Evolutionary conservation across 2,888 invertebrate genomes (phyloP).

Genomic region (Andrena praecox): DNA sequence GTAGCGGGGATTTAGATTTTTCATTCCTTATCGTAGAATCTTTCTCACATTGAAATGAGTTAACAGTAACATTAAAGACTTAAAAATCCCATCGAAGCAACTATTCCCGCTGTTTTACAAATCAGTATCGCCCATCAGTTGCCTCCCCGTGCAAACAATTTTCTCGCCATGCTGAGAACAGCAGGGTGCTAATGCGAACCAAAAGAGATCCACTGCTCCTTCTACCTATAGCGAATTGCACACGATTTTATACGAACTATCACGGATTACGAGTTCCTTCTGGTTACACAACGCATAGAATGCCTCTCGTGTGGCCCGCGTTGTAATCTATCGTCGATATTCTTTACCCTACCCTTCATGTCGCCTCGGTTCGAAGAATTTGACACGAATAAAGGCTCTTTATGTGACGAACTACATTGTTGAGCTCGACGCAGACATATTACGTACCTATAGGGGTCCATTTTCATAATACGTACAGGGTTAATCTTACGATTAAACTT

Average conservation of each 20-base stretch:
- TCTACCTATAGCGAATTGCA: too few species aligned
- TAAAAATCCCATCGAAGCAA: not conserved
- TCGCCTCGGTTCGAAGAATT: constrained; percentile 38
- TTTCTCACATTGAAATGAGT: not conserved
- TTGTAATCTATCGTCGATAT: constrained; percentile 39
- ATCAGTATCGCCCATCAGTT: constrained; percentile 16
- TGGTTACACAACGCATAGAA: constrained; percentile 3
- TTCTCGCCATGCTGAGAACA: not conserved
- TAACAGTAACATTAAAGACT: not conserved
- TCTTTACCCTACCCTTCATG: constrained; percentile 30
- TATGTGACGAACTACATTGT: constrained; percentile 34
- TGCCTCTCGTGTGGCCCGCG: constrained; percentile 5
- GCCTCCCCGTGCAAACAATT: constrained; percentile 14
- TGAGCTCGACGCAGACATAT: constrained; percentile 42
- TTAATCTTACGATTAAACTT: constrained; percentile 58
- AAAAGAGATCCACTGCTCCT: not conserved
- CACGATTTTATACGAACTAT: too few species aligned
- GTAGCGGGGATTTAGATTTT: too few species aligned
- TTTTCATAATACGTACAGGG: constrained; percentile 44
- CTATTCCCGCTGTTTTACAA: constrained; percentile 24
- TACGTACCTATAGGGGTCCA: constrained; percentile 33
- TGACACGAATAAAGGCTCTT: constrained; percentile 19
- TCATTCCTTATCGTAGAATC: not conserved
- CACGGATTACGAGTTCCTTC: not conserved
- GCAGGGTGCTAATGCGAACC: constrained; percentile 22